Conservation (phyloP, 53 echinoderm and acorn worm genomes). For the Pentamera pediparva region DNA sequence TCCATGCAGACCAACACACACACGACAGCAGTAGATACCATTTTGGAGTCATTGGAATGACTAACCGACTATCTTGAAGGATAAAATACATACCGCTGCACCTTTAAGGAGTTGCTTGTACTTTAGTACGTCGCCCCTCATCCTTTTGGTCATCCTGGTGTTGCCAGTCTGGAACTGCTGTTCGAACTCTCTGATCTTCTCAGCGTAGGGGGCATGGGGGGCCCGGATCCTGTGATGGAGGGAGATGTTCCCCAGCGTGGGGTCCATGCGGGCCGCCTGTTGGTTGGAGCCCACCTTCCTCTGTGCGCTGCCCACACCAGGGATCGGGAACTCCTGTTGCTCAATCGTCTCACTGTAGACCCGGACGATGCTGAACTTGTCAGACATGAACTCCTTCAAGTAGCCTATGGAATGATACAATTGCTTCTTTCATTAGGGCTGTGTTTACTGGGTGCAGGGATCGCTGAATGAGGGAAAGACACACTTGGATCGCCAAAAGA, state of each 20-base stretch:
- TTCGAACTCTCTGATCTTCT: neutral
- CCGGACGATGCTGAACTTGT: constrained; percentile 52
- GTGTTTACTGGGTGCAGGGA: too few species aligned
- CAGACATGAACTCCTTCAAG: constrained; percentile 49
- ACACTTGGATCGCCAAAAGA: too few species aligned
- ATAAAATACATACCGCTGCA: neutral
- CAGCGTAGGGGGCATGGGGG: neutral
- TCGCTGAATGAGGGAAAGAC: too few species aligned
- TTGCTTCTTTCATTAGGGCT: neutral
- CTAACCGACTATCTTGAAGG: too few species aligned
- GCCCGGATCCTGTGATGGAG: constrained; percentile 6
- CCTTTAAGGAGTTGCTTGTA: neutral
- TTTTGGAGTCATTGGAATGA: too few species aligned
- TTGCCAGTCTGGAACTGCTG: neutral
- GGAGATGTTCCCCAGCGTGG: constrained; percentile 44
- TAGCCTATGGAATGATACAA: too few species aligned
- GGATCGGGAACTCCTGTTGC: constrained; percentile 59
- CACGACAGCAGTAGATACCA: too few species aligned
- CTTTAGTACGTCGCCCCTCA: neutral
- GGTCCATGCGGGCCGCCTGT: constrained; percentile 54
- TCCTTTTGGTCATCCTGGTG: neutral
- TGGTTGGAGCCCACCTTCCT: constrained; percentile 44
- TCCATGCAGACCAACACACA: too few species aligned
- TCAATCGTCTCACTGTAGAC: constrained; percentile 95
- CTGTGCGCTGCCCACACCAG: constrained; percentile 37